phyloP scores from a whole-genome alignment of 2,113 vertebrate genomes.

The Antechinus stuartii region DNA sequence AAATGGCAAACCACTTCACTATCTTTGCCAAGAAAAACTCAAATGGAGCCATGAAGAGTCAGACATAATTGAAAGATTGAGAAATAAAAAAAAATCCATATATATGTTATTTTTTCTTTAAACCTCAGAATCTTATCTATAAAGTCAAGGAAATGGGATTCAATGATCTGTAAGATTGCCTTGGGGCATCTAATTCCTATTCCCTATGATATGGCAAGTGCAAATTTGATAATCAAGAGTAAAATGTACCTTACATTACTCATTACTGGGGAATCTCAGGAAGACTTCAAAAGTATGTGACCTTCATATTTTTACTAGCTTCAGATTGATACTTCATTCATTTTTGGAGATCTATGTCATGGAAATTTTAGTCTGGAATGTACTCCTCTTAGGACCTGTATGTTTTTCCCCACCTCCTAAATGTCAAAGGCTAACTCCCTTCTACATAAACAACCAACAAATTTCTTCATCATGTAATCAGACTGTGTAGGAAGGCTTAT shows the following conservation, averaged over 20 bases:
- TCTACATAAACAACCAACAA: neutral
- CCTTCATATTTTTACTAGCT: conserved; percentile 24
- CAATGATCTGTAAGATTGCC: neutral
- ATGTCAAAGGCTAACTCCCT: neutral
- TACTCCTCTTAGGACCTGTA: conserved; percentile 11
- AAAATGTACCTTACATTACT: conserved; percentile 32
- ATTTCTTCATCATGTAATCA: conserved; percentile 38
- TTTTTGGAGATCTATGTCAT: conserved; percentile 5
- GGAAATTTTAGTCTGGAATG: conserved; percentile 45
- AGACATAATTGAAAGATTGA: neutral
- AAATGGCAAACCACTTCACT: neutral
- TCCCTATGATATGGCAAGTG: neutral
- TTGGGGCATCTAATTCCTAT: neutral
- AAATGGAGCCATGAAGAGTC: neutral
- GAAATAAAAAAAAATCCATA: neutral
- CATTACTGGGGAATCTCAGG: conserved; percentile 37
- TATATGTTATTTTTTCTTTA: neutral
- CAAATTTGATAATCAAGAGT: neutral
- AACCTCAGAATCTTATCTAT: neutral
- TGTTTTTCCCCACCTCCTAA: neutral
- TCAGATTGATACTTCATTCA: conserved; percentile 47
- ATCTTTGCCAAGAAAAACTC: neutral
- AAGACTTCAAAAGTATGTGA: conserved; percentile 13
- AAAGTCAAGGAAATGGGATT: neutral
- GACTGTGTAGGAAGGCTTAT: conserved; percentile 24